Conservation (phyloP, 2,113 vertebrate genomes). For the Triplophysa rosa region DNA sequence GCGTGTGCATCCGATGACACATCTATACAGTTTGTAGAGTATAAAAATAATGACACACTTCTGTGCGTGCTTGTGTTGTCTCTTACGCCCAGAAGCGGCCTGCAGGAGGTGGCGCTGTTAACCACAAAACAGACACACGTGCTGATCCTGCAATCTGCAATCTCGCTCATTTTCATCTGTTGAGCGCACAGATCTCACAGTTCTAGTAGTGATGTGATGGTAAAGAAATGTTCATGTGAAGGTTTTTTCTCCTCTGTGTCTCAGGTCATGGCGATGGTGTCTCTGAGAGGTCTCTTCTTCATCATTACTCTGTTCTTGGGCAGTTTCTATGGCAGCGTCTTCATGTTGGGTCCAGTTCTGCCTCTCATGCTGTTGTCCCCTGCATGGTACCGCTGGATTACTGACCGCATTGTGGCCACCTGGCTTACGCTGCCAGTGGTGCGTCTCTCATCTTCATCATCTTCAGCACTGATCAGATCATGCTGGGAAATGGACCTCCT, state of each 20-base stretch:
- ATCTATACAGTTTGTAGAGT: too few relatives aligned
- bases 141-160: too few relatives aligned
- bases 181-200: too few relatives aligned
- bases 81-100: too few relatives aligned
- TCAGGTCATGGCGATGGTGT: slow-evolving; percentile 86
- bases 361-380: slow-evolving; percentile 90
- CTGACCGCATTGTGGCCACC: slow-evolving; percentile 87
- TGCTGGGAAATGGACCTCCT: too few relatives aligned
- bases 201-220: neutral
- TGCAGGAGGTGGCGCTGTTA: too few relatives aligned
- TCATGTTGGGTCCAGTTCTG: slow-evolving; percentile 90
- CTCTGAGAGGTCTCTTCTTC: slow-evolving; percentile 89
- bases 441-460: slow-evolving; percentile 40
- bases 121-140: too few relatives aligned
- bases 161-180: too few relatives aligned
- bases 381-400: slow-evolving; percentile 96
- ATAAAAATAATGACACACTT: too few relatives aligned
- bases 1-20: too few relatives aligned
- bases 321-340: slow-evolving; percentile 93
- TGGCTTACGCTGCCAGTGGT: slow-evolving; percentile 98
- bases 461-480: neutral
- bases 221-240: neutral
- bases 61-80: too few relatives aligned
- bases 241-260: slow-evolving; percentile 46
- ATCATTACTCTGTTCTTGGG: slow-evolving; percentile 86